Base-by-base conservation (phyloP, 1,140 invertebrate species). In the Drosophila jambulina region DNA sequence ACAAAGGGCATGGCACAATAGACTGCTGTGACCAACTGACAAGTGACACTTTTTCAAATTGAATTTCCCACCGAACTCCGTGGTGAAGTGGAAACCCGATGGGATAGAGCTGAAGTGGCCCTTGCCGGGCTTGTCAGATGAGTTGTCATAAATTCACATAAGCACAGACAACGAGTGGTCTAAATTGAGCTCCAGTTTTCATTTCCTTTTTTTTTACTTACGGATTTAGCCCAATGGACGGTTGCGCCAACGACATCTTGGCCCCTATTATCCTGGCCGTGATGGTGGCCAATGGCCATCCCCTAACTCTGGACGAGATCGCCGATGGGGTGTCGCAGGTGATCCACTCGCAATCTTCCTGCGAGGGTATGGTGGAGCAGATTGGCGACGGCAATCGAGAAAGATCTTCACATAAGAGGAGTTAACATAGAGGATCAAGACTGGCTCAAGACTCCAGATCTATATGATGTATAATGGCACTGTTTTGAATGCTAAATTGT, bases 11-110 rank as follows among this genome's bases (percentile, higher is more conserved):
- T 19, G 48, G 21, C 61, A 83, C 63, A 82, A 82, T 79, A 38
- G 57, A 59, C 48, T 45, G 38, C 38, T 63, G 51, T 83, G 81
- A 48, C 81, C 81, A 82, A 59, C 64, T 83, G 80, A 83, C 80
- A 84, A 83, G 81, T 85, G 82, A 82, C 82, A 85, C 60, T 78
- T 85, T 84, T 82, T 78, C 67, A 87, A 81, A 79, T 82, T 87
- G 79, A 87, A 87, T 87, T 87, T 87, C 53, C 42, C 64, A 68
- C 38, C 23, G 13, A 54, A 53, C 45, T 40, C 34, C 21, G 23
- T 21, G 36, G 32, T 36, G 21, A 45, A 56, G 65, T 42, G 49
- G 54, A 72, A 72, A 32, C 36, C 29, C 43, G 45, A 72, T 23
- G 36, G 70, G 29, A 25, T 36, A 36, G 8, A 29, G 45, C 43